These are phyloP conservation scores for Pammene aurita DNA, from an alignment of 2,888 invertebrate species.

Conservation along the genomic window DNA sequence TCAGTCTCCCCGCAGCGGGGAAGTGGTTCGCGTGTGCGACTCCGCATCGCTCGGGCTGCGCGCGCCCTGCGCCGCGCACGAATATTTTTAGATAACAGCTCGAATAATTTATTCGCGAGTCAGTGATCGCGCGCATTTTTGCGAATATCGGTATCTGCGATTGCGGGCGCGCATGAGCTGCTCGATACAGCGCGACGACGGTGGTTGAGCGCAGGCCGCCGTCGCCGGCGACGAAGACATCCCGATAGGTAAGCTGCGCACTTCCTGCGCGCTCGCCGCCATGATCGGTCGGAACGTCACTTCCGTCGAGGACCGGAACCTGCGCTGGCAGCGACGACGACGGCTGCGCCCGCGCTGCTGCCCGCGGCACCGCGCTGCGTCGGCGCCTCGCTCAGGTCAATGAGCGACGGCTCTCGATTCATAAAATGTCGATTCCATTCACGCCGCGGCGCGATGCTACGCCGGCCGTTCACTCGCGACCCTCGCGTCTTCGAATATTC, in stretches of 20 bases:
- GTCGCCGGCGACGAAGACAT: slow-evolving; percentile 69
- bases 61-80: slow-evolving; percentile 72
- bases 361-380: slow-evolving; percentile 51
- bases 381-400: slow-evolving; percentile 62
- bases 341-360: slow-evolving; percentile 58
- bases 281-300: slow-evolving; percentile 80
- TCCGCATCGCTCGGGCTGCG: slow-evolving; percentile 67
- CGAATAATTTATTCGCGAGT: slow-evolving; percentile 81
- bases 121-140: slow-evolving; percentile 80
- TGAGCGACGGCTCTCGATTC: slow-evolving; percentile 80
- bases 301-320: slow-evolving; percentile 76
- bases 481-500: slow-evolving; percentile 83
- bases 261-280: slow-evolving; percentile 83
- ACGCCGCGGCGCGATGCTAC: slow-evolving; percentile 78
- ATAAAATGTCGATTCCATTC: slow-evolving; percentile 83
- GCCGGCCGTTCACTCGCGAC: slow-evolving; percentile 81
- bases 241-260: slow-evolving; percentile 83
- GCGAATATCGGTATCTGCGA: slow-evolving; percentile 72
- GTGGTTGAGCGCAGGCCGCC: slow-evolving; percentile 58
- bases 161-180: slow-evolving; percentile 68
- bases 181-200: slow-evolving; percentile 48
- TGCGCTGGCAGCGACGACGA: slow-evolving; percentile 62
- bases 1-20: slow-evolving; percentile 83
- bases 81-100: slow-evolving; percentile 83
- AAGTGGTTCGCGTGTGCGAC: slow-evolving; percentile 79